Base-by-base conservation (phyloP, 2,888 invertebrate genomes). In the Caenorhabditis macrosperma region DNA sequence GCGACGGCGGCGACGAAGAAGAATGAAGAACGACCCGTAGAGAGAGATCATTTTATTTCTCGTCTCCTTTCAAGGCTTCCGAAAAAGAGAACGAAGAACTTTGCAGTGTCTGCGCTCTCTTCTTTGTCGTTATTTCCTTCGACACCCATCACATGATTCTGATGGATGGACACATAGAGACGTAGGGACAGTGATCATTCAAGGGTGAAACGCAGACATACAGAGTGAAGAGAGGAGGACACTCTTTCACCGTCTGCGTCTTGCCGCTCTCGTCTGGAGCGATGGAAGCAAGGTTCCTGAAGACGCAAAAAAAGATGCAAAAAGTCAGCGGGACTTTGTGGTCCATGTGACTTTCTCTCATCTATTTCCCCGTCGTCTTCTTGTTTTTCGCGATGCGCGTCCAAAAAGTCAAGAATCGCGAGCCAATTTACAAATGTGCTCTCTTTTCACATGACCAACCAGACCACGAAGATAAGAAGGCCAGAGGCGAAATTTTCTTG, bases 341-440 rank as follows among this genome's bases (percentile, higher is more conserved):
- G 71, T 63, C 72, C 72, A 35, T 57, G 64, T 72, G 64, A 64
- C 72, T 64, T 64, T 22, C n/a, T 38, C 52, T 54, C 26, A 15
- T 48, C n/a, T 41, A 10, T 17, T 44, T 41, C 17, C n/a, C 48
- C 52, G 12, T 30, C 38, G 48, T 50, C 24, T 38, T 46, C 44
- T 22, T 30, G 30, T 30, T 55, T 54, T 38, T 61, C 41, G n/a
- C 50, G 6, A 24, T 57, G 38, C 22, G 26, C 46, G 22, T 28
- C 59, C 17, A 30, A 59, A 59, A 50, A 50, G 50, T 20, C 59
- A 69, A 60, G 50, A 60, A 59, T 17, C 59, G n/a, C n/a, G 24
- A 10, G 41, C n/a, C n/a, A 17, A 33, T 17, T 66, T n/a, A 5
- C 24, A 64, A 64, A 52, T 46, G 35, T 30, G n/a, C 38, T 38